Percentiles rank a stretch among this genome's conserved stretches.
Evolutionary conservation across 2,888 invertebrate species (phyloP).

Genomic region (Blera fallax): DNA sequence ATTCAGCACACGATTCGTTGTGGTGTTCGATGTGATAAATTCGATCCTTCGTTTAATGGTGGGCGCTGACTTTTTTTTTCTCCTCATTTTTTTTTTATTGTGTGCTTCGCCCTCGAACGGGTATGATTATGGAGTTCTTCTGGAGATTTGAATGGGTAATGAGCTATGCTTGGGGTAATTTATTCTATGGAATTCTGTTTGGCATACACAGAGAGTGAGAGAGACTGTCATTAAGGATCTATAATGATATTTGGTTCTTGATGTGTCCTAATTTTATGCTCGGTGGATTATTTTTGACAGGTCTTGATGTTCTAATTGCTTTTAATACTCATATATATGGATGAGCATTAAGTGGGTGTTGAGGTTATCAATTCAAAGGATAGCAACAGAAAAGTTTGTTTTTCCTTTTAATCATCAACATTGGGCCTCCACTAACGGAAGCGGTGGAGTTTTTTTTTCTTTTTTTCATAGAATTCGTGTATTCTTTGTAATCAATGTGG

Average conservation of each 20-base stretch:
- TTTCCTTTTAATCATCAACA: not conserved
- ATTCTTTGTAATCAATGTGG: too few species aligned
- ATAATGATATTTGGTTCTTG: not conserved
- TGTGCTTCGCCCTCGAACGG: not conserved
- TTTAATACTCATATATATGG: not conserved
- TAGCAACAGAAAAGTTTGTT: not conserved
- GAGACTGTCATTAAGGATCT: conserved; percentile 20
- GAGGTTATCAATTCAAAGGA: not conserved
- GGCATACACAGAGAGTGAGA: not conserved
- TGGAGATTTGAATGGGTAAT: conserved; percentile 43
- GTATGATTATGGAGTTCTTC: conserved; percentile 3
- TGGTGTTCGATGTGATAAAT: conserved; percentile 60
- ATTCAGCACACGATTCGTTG: conserved; percentile 66
- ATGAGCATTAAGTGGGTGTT: not conserved
- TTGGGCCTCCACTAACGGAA: not conserved
- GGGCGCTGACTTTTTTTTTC: not conserved
- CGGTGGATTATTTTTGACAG: conserved; percentile 19
- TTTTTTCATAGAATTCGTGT: too few species aligned
- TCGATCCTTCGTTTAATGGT: conserved; percentile 40
- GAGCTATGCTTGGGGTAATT: conserved; percentile 30
- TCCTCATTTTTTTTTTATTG: not conserved
- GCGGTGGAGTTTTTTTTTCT: too few species aligned
- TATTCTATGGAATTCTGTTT: conserved; percentile 14
- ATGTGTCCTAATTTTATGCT: not conserved
- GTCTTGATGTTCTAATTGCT: not conserved